phyloP scores from a whole-genome alignment of 2,113 vertebrate species.

The Dasyprocta punctata region DNA sequence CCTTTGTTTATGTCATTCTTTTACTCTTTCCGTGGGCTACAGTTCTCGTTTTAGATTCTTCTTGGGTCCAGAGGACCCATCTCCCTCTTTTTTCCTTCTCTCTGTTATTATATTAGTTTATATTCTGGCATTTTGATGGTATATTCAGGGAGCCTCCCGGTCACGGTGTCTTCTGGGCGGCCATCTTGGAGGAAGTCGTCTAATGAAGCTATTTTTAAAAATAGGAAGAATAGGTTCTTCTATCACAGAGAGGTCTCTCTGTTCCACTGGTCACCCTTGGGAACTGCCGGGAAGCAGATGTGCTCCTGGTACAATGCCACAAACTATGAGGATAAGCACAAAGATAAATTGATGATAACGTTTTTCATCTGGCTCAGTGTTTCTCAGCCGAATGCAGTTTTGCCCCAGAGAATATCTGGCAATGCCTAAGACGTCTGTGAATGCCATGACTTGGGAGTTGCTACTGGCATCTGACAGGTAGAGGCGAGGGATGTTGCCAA shows the following conservation, averaged over 20 bases:
- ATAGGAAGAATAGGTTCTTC: not conserved
- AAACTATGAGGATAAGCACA: conserved; percentile 8
- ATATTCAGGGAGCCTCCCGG: no score
- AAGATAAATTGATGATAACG: conserved; percentile 52
- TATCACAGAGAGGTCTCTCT: not conserved
- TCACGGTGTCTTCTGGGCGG: no score
- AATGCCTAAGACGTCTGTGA: not conserved
- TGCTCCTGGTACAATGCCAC: conserved; percentile 34
- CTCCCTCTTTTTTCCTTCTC: no score
- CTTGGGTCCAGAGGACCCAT: no score
- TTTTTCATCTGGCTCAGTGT: conserved; percentile 17
- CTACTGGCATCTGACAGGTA: not conserved
- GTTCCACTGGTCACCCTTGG: not conserved
- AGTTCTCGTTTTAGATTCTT: no score
- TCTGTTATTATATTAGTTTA: no score
- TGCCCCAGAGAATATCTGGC: conserved; percentile 27
- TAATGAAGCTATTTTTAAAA: not conserved
- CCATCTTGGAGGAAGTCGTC: no score
- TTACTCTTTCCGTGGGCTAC: no score
- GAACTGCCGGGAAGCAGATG: conserved; percentile 43
- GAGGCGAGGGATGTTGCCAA: not conserved
- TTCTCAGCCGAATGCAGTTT: not conserved
- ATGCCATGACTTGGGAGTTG: not conserved
- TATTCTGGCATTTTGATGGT: no score
- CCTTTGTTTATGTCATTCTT: no score